Percentiles rank a stretch among this genome's conserved stretches.
phyloP scores from a whole-genome alignment of 2,797 vertebrate species.

The Aselliscus stoliczkanus region DNA sequence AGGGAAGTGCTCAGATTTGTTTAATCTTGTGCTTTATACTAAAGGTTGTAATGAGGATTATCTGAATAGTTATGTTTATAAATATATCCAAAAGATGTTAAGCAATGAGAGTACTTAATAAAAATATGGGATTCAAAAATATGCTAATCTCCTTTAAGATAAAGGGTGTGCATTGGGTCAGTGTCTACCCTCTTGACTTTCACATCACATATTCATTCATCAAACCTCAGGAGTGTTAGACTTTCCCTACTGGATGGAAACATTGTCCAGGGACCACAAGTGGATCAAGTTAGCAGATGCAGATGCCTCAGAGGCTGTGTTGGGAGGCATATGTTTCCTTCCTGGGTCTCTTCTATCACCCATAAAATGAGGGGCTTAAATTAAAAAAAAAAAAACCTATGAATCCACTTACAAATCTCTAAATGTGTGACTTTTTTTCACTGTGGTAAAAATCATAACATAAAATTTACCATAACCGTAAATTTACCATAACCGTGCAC shows the following conservation, averaged over 20 bases:
- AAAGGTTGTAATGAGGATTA: not conserved
- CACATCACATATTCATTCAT: not conserved
- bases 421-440: too few relatives aligned
- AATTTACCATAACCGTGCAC: not conserved
- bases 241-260: not conserved
- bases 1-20: not conserved
- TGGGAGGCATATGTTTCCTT: not conserved
- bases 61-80: not conserved
- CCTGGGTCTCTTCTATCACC: not conserved
- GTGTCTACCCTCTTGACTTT: not conserved
- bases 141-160: not conserved
- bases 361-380: not conserved
- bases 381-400: too few relatives aligned
- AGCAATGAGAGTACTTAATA: not conserved
- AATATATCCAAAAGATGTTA: not conserved
- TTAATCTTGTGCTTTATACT: not conserved
- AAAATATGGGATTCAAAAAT: not conserved
- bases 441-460: not conserved
- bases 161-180: not conserved
- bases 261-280: not conserved
- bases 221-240: not conserved
- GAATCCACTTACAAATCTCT: not conserved
- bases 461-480: too few relatives aligned
- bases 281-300: too few relatives aligned
- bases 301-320: not conserved